Percentiles rank a stretch among this genome's conserved stretches.
Conservation (phyloP, 2,888 invertebrate species). For the Allophyes oxyacanthae region DNA sequence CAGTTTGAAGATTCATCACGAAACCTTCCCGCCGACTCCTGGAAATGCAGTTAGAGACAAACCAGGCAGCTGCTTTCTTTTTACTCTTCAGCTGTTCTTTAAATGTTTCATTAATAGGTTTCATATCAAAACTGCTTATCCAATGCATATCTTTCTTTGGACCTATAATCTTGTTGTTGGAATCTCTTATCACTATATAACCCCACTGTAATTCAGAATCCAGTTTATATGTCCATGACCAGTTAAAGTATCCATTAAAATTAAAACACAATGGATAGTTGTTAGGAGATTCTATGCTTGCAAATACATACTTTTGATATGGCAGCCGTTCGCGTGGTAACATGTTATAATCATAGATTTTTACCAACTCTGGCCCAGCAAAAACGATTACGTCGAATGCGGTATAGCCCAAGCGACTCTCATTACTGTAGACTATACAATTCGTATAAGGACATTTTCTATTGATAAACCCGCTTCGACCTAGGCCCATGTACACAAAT, state of each 20-base stretch:
- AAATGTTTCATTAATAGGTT: conserved; percentile 61
- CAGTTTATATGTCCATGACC: conserved; percentile 80
- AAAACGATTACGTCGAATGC: conserved; percentile 76
- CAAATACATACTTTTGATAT: conserved; percentile 76
- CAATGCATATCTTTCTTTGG: conserved; percentile 73
- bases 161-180: conserved; percentile 65
- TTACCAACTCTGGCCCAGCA: conserved; percentile 66
- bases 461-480: conserved; percentile 62
- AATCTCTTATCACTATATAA: conserved; percentile 73
- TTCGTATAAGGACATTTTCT: conserved; percentile 71
- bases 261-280: conserved; percentile 70
- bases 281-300: conserved; percentile 73
- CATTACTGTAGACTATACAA: conserved; percentile 72
- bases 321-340: conserved; percentile 66
- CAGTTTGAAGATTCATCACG: conserved; percentile 34
- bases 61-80: conserved; percentile 66
- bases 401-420: conserved; percentile 55
- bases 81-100: conserved; percentile 58
- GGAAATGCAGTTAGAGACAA: conserved; percentile 60
- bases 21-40: conserved; percentile 51
- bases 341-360: conserved; percentile 8
- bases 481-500: conserved; percentile 63
- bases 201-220: conserved; percentile 76
- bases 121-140: conserved; percentile 66
- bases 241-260: conserved; percentile 75